phyloP scores from a whole-genome alignment of 1,140 invertebrate species.

The Pentalonia nigronervosa region DNA sequence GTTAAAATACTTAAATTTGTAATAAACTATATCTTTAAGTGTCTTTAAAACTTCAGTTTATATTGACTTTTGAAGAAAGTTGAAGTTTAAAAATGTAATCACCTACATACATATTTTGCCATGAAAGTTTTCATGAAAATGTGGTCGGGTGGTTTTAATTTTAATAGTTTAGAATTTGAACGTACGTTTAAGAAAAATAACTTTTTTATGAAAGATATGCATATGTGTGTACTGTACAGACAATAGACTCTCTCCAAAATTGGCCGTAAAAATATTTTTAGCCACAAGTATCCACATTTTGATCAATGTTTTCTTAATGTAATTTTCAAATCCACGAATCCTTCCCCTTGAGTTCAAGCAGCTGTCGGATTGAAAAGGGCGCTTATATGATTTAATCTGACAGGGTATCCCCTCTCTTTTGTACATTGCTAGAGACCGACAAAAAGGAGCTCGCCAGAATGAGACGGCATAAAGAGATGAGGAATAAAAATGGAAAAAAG shows the following conservation, averaged over 20 bases:
- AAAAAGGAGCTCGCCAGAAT: conserved; percentile 3
- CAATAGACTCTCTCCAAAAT: background rate
- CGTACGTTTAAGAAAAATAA: background rate
- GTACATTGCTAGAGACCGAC: background rate
- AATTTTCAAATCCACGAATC: background rate
- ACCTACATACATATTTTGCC: background rate
- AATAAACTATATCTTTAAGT: background rate
- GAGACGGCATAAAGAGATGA: conserved; percentile 1
- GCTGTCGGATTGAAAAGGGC: background rate
- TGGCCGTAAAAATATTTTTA: background rate
- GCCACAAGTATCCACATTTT: background rate
- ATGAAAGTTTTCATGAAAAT: conserved; percentile 6
- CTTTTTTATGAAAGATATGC: background rate
- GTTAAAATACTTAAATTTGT: conserved; percentile 5
- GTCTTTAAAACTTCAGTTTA: conserved; percentile 12
- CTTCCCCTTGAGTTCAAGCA: background rate
- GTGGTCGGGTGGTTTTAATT: background rate
- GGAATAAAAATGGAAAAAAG: conserved; percentile 34
- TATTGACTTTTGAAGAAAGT: background rate
- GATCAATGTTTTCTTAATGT: conserved; percentile 21
- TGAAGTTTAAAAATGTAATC: background rate
- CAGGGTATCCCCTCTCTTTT: background rate
- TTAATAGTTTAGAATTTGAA: background rate
- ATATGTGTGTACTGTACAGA: background rate
- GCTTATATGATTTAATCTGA: conserved; percentile 41